Percentiles rank a stretch among this genome's conserved stretches.
Conservation (phyloP, 64 coral and sea anemone species). For the Trachythela sp. region DNA sequence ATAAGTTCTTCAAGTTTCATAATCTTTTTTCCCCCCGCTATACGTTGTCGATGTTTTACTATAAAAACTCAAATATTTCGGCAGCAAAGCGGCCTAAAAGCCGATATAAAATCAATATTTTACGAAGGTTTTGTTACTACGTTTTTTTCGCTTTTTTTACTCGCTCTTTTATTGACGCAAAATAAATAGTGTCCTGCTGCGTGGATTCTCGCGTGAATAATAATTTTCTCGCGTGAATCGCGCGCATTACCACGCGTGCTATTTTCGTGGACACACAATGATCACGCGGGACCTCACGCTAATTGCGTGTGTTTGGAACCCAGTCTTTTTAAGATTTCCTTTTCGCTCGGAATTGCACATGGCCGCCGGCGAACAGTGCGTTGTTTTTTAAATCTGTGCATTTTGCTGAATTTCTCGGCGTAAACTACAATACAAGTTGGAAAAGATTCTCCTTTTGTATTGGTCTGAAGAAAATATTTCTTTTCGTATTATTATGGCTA, state of each 20-base stretch:
- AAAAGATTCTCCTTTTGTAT: not conserved
- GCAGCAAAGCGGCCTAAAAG: not conserved
- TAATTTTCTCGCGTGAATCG: not conserved
- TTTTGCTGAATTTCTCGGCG: not conserved
- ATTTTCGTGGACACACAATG: not conserved
- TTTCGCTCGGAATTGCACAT: not conserved
- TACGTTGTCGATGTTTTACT: not conserved
- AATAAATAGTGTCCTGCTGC: no score
- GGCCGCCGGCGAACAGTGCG: not conserved
- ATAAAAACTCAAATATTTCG: not conserved
- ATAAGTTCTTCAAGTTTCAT: slow-evolving; percentile 57
- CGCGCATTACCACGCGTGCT: not conserved
- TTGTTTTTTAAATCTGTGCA: not conserved
- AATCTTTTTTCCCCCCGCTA: not conserved
- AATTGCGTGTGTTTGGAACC: not conserved
- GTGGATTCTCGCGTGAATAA: not conserved
- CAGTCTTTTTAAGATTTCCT: no score
- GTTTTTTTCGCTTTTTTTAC: not conserved
- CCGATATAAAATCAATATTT: not conserved
- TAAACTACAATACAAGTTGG: not conserved
- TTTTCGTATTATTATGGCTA: slow-evolving; percentile 16
- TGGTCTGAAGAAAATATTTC: not conserved
- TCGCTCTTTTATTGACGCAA: not conserved
- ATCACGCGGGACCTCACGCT: not conserved
- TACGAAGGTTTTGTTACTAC: not conserved